Conservation (phyloP, 2,113 vertebrate genomes). For the Setophaga petechia region DNA sequence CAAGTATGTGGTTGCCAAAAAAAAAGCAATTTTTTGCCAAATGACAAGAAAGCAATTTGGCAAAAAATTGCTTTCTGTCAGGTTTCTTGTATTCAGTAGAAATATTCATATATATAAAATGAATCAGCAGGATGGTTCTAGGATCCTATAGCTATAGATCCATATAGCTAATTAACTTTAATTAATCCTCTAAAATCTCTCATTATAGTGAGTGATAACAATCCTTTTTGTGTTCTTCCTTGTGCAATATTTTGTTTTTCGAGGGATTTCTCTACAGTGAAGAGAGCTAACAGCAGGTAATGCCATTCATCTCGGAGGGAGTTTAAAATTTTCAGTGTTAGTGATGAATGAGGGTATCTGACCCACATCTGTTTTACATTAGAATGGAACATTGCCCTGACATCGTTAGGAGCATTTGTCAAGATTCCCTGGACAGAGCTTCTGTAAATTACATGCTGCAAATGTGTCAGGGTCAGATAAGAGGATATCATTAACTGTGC, state of each 20-base stretch:
- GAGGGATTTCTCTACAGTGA: constrained; percentile 38
- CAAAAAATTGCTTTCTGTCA: neutral
- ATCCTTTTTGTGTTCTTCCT: neutral
- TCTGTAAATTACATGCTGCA: constrained; percentile 89
- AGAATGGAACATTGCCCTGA: constrained; percentile 88
- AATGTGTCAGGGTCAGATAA: constrained; percentile 90
- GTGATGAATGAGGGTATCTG: constrained; percentile 84
- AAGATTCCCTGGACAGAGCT: constrained; percentile 88
- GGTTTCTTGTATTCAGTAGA: neutral
- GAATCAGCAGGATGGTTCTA: neutral
- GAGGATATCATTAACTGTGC: constrained; percentile 82
- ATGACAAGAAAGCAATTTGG: neutral
- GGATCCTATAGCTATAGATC: neutral
- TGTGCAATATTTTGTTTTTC: constrained; percentile 1
- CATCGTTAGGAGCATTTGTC: constrained; percentile 85
- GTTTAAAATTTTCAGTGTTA: constrained; percentile 63
- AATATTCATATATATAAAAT: neutral
- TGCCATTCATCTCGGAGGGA: constrained; percentile 73
- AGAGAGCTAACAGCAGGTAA: constrained; percentile 79
- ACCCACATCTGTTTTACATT: constrained; percentile 92
- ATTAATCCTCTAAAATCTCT: neutral
- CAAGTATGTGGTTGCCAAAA: neutral
- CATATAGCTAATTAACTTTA: neutral
- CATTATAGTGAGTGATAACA: neutral
- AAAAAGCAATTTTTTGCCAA: too few relatives aligned